Percentiles rank a stretch among this genome's conserved stretches.
These are phyloP conservation scores for Plebejus anna DNA, from an alignment of 2,888 invertebrate species.

Conservation along the genomic window DNA sequence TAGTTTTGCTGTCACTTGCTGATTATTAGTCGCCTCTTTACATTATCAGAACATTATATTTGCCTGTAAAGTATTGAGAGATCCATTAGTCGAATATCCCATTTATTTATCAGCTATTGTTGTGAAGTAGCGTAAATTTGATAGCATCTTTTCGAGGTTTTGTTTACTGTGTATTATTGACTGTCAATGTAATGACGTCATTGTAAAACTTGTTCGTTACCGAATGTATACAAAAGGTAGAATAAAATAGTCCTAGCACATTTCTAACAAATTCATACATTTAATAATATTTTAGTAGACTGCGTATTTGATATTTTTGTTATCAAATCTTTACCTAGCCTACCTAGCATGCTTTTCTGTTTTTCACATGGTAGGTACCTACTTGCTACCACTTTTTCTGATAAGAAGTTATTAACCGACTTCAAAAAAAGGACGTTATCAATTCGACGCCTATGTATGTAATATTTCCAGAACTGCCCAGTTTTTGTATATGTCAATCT, in stretches of 20 bases:
- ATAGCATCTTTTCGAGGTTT: slow-evolving; percentile 42
- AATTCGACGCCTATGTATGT: no score
- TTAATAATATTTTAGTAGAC: background rate
- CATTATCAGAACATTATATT: background rate
- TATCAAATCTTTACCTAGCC: background rate
- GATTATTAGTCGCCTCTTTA: slow-evolving; percentile 43
- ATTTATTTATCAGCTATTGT: slow-evolving; percentile 32
- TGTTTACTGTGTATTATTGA: slow-evolving; percentile 74
- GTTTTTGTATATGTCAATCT: no score
- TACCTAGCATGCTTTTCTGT: background rate
- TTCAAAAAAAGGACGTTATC: no score
- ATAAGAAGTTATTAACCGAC: background rate
- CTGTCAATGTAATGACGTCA: slow-evolving; percentile 78
- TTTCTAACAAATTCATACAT: background rate
- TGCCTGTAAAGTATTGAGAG: background rate
- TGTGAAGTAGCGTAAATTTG: slow-evolving; percentile 32
- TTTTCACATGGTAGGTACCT: background rate
- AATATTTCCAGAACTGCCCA: no score
- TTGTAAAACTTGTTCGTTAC: slow-evolving; percentile 45
- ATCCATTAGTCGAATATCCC: background rate
- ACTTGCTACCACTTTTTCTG: background rate
- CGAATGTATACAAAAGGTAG: slow-evolving; percentile 18
- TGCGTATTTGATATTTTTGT: background rate
- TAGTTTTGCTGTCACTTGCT: slow-evolving; percentile 75
- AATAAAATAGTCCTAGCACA: background rate